Base-by-base conservation (phyloP, 2,113 vertebrate genomes). In the Heterochromis multidens region DNA sequence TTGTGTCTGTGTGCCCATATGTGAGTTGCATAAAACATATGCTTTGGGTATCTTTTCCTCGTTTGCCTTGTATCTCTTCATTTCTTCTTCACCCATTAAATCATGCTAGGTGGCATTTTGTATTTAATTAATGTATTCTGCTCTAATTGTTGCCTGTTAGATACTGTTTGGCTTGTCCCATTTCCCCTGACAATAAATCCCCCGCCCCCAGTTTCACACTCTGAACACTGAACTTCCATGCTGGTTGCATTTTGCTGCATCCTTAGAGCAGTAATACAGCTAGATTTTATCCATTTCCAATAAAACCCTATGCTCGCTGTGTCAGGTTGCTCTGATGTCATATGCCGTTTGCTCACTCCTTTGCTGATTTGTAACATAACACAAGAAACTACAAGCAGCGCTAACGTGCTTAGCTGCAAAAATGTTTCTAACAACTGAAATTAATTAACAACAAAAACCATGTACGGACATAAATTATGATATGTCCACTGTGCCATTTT, bases 301-400 rank as follows among this genome's bases (percentile, higher is more conserved):
- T 87, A 86, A 87, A 91, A 80, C 57, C 19, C 61, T 7, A 12
- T 9, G n/a, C 80, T 31, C 29, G 35, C 43, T 82, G 88, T 81
- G 72, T 92, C 85, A 82, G 88, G 77, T 89, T 92, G 80, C 87
- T 77, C 79, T 82, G 80, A 86, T 77, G 88, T 90, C 93, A 90
- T 81, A 11, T 65, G 14, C 80, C 21, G 81, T 76, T 86, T 62
- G 29, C 82, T 81, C 46, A 31, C 37, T 52, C 43, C 21, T 80
- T 79, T 35, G 9, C 25, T 67, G 37, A 77, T 79, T 79, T 84
- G 37, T 67, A 80, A 62, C 31, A 33, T n/a, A n/a, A 35, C 63
- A 65, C 35, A 29, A 87, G 62, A 88, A 81, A 82, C 65, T 49
- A 86, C 63, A 72, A 92, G 56, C 54, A 60, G 67, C 49, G 10